Evolutionary conservation across 2,888 invertebrate genomes (phyloP).

Genomic region (Macrosiphum euphorbiae): DNA sequence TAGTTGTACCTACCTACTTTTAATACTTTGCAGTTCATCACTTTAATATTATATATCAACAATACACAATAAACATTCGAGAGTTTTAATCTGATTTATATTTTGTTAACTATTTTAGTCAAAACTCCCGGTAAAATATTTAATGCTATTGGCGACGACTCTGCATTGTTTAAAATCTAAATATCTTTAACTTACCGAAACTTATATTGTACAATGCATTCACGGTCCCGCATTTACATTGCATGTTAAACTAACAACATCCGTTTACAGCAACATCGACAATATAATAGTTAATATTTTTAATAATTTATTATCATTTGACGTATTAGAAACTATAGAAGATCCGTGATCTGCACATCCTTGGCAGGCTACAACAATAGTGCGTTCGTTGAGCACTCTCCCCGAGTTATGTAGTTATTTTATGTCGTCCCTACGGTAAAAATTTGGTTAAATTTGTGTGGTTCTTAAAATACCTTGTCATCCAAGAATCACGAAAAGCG

Average conservation of each 20-base stretch:
- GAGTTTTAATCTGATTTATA: not conserved
- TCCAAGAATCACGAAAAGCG: too few species aligned
- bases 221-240: not conserved
- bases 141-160: not conserved
- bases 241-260: too few species aligned
- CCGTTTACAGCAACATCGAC: not conserved
- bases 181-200: not conserved
- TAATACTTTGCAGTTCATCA: not conserved
- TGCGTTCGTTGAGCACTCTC: not conserved
- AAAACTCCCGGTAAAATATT: not conserved
- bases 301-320: not conserved
- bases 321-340: not conserved
- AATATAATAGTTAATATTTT: not conserved
- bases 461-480: too few species aligned
- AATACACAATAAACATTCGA: not conserved
- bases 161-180: not conserved
- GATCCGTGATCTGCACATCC: not conserved
- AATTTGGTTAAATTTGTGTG: too few species aligned
- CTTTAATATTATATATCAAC: not conserved
- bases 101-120: not conserved
- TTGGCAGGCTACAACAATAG: not conserved
- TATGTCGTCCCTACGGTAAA: not conserved
- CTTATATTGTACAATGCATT: not conserved
- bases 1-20: not conserved
- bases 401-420: not conserved